phyloP scores from a whole-genome alignment of 2,888 invertebrate species.

The Cyrtodaria siliqua region DNA sequence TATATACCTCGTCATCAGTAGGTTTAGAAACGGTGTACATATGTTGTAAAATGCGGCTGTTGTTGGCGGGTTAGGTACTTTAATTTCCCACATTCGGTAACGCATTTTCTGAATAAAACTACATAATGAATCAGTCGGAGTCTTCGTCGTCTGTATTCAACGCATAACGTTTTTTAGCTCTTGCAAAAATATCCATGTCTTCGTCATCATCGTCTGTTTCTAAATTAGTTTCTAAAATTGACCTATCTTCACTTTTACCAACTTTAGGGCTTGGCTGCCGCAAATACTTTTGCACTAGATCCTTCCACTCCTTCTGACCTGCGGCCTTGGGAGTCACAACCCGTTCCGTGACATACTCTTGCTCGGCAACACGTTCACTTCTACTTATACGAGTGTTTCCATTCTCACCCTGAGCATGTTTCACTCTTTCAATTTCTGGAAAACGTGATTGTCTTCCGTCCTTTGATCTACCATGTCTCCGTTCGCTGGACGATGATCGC shows the following conservation, averaged over 20 bases:
- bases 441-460: conserved; percentile 33
- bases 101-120: too few species aligned
- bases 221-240: conserved; percentile 54
- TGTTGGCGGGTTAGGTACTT: too few species aligned
- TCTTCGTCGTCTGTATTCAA: conserved; percentile 65
- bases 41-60: too few species aligned
- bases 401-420: conserved; percentile 14
- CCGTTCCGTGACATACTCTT: conserved; percentile 38
- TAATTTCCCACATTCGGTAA: too few species aligned
- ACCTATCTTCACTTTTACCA: conserved; percentile 50
- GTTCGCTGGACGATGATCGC: conserved; percentile 25
- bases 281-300: conserved; percentile 57
- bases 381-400: conserved; percentile 5
- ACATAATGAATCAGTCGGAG: too few species aligned
- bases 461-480: conserved; percentile 14
- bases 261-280: conserved; percentile 52
- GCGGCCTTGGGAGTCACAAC: conserved; percentile 24
- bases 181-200: conserved; percentile 72
- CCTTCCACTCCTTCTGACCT: conserved; percentile 50
- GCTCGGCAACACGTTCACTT: conserved; percentile 9
- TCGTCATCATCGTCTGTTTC: conserved; percentile 70
- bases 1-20: too few species aligned
- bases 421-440: conserved; percentile 50
- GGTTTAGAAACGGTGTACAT: too few species aligned
- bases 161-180: conserved; percentile 70